A percentile compares a stretch with the other conserved stretches of the same genome.
These are phyloP conservation scores for Portevinia maculata DNA, from an alignment of 2,888 invertebrate genomes.

Conservation along the genomic window DNA sequence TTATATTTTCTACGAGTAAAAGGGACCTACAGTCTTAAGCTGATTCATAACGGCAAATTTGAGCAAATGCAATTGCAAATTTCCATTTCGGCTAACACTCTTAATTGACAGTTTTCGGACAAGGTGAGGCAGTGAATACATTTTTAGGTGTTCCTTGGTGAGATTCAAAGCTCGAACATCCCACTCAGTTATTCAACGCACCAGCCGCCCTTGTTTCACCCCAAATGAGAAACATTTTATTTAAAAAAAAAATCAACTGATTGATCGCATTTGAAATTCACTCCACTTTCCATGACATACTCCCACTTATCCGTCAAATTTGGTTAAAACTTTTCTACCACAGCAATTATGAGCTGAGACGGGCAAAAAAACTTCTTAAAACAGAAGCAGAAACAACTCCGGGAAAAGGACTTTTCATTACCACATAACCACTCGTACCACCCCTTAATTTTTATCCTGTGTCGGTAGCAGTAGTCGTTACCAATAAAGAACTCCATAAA, in stretches of 20 bases:
- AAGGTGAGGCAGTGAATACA: no score
- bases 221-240: neutral
- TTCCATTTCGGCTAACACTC: no score
- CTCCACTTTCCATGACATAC: neutral
- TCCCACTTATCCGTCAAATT: neutral
- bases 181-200: no score
- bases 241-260: neutral
- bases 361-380: conserved; percentile 20
- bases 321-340: conserved; percentile 38
- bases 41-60: no score
- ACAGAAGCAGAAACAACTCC: no score
- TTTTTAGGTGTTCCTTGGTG: no score
- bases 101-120: no score
- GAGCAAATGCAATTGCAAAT: no score
- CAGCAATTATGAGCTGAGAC: conserved; percentile 22
- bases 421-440: conserved; percentile 47
- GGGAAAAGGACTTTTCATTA: conserved; percentile 58
- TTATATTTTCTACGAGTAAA: no score
- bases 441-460: conserved; percentile 42
- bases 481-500: conserved; percentile 76
- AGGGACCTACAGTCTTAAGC: no score
- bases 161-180: no score
- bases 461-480: conserved; percentile 44
- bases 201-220: no score
- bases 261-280: neutral